A percentile compares a stretch with the other conserved stretches of the same genome.
These are phyloP conservation scores for Suncus etruscus DNA, from an alignment of 2,113 vertebrate genomes.

Conservation along the genomic window DNA sequence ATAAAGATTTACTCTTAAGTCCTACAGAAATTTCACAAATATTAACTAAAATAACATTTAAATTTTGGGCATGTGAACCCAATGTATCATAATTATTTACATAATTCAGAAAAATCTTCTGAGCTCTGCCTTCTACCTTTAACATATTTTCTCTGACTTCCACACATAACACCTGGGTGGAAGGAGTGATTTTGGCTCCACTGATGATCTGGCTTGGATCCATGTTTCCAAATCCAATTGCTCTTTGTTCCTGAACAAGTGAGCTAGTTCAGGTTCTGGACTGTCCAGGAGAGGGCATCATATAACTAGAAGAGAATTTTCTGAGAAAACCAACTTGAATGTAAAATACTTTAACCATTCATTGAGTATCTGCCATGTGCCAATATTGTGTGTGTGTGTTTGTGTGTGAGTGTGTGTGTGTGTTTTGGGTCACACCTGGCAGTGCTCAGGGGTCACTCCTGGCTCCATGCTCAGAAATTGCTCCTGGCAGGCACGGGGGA, in stretches of 20 bases:
- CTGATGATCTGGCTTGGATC: background rate
- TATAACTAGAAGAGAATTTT: slow-evolving; percentile 39
- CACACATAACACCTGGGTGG: too few species aligned
- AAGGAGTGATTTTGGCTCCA: background rate
- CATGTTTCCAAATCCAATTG: background rate
- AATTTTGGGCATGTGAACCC: slow-evolving; percentile 17
- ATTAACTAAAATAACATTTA: background rate
- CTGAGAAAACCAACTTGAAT: background rate
- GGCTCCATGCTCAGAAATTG: too few species aligned
- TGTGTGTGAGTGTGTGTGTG: too few species aligned
- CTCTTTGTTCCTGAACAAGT: background rate
- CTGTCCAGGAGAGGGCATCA: slow-evolving; percentile 64
- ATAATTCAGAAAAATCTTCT: slow-evolving; percentile 1
- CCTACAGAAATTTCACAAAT: slow-evolving; percentile 22
- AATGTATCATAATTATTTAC: background rate
- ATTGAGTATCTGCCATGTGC: background rate
- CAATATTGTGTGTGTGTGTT: too few species aligned
- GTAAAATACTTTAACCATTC: background rate
- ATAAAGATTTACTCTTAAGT: background rate
- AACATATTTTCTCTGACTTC: background rate
- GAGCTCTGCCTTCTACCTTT: background rate
- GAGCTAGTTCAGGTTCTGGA: background rate
- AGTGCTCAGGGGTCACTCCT: too few species aligned
- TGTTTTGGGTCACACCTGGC: too few species aligned
- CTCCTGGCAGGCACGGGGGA: too few species aligned